Base-by-base conservation (phyloP, 2,113 vertebrate species). In the Zapus hudsonius region DNA sequence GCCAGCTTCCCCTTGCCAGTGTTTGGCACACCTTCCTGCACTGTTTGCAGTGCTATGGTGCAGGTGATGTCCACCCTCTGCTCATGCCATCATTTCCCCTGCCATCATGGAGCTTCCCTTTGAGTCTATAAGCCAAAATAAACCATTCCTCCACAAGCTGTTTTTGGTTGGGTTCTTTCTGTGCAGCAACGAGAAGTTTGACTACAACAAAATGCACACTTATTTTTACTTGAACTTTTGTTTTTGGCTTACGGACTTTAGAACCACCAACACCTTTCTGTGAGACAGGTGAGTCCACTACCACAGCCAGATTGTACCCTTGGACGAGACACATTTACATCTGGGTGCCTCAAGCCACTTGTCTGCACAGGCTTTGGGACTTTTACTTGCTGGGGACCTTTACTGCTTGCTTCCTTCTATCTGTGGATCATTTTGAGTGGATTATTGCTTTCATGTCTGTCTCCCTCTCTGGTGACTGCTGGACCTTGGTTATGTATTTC, bases 281-380 rank as follows among this genome's bases (percentile, higher is more conserved):
- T 47, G 80, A 93, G 94, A 74, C 47, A 96, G 75, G 80, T 86
- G 64, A 91, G 63, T 66, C 61, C 63, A 91, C 81, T 94, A 90
- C 17, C 72, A 80, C 84, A 86, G 86, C 31, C 29, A 52, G 64
- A n/a, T n/a, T 20, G 47, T 17, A 27, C 38, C 13, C 66, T 95
- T 94, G 61, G 40, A 59, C 59, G 80, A 89, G 44, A 66, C 33
- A 76, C 31, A 84, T 84, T 95, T 92, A 83, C 31, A 74, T 17
- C 33, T 17, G 16, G n/a, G 27, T 61, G 66, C 16, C 22, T 80
- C 87, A 40, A 83, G 33, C 40, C n/a, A 47, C 63, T 87, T 73
- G 73, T 78, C 67, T 90, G 36, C 36, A n/a, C 36, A 73, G 72
- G 33, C n/a, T 76, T 84, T 92, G 61, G 27, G 7, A 8, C 29